Evolutionary conservation across 92 coral and sea anemone species (phyloP).

Genomic region (Meandrina meandrites): DNA sequence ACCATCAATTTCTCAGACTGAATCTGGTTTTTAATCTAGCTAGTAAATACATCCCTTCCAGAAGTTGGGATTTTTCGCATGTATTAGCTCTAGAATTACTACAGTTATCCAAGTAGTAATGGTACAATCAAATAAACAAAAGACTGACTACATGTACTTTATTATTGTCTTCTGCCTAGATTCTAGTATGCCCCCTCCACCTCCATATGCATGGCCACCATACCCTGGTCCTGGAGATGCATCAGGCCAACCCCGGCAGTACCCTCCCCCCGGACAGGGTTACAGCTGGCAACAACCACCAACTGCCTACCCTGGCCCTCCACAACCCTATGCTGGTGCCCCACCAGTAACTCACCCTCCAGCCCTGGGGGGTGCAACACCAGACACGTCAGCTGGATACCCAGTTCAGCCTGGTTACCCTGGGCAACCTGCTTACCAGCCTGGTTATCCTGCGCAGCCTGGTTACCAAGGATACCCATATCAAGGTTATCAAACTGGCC

Average conservation of each 20-base stretch:
- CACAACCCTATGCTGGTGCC: slow-evolving; percentile 4
- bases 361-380: not conserved
- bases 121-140: no score
- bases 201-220: slow-evolving; percentile 38
- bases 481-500: not conserved
- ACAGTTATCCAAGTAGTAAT: no score
- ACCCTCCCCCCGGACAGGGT: slow-evolving; percentile 46
- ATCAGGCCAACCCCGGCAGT: slow-evolving; percentile 25
- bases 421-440: not conserved
- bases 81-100: no score
- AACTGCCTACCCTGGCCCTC: not conserved
- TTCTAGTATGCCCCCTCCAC: slow-evolving; percentile 18
- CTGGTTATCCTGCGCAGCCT: slow-evolving; percentile 23
- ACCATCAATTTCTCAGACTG: no score
- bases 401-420: slow-evolving; percentile 29
- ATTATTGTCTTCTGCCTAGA: not conserved
- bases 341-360: slow-evolving; percentile 26
- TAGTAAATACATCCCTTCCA: no score
- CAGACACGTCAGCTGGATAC: not conserved
- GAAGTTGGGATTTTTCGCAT: no score
- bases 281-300: slow-evolving; percentile 25
- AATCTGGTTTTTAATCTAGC: no score
- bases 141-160: no score
- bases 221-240: slow-evolving; percentile 25
- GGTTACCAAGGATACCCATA: slow-evolving; percentile 27